Evolutionary conservation across 2,797 vertebrate species (phyloP).

Genomic region (Loris lydekkerianus): DNA sequence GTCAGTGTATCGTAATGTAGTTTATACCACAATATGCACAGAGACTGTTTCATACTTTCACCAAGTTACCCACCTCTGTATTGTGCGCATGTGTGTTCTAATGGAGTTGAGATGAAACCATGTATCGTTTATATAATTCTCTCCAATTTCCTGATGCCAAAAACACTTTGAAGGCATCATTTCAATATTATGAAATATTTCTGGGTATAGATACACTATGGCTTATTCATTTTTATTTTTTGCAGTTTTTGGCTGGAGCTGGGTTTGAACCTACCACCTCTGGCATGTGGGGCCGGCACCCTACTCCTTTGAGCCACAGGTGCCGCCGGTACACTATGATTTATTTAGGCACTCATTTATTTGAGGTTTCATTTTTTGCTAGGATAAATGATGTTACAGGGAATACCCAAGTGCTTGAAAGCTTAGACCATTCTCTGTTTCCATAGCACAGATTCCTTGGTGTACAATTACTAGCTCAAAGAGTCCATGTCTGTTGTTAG

Average conservation of each 20-base stretch:
- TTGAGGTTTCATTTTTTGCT: not conserved
- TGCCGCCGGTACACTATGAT: not conserved
- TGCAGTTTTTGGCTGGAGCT: no score
- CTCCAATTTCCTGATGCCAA: not conserved
- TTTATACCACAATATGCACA: not conserved
- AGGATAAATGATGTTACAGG: not conserved
- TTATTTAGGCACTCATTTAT: slow-evolving; percentile 14
- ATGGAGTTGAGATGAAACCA: not conserved
- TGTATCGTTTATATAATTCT: not conserved
- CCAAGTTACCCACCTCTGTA: not conserved
- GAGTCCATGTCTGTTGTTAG: not conserved
- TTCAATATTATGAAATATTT: slow-evolving; percentile 48
- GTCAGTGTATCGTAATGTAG: not conserved
- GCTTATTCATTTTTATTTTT: not conserved
- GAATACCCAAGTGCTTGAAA: not conserved
- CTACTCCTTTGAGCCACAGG: no score
- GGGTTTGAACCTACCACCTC: no score
- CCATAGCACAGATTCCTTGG: not conserved
- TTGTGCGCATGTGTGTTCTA: not conserved
- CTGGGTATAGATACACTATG: not conserved
- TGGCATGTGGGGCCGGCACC: no score
- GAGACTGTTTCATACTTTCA: slow-evolving; percentile 3
- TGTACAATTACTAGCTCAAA: not conserved
- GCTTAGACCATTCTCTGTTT: not conserved
- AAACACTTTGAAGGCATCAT: slow-evolving; percentile 35